A percentile compares a stretch with the other conserved stretches of the same genome.
These are phyloP conservation scores for Nanger granti DNA, from an alignment of 2,113 vertebrate genomes.

Conservation along the genomic window DNA sequence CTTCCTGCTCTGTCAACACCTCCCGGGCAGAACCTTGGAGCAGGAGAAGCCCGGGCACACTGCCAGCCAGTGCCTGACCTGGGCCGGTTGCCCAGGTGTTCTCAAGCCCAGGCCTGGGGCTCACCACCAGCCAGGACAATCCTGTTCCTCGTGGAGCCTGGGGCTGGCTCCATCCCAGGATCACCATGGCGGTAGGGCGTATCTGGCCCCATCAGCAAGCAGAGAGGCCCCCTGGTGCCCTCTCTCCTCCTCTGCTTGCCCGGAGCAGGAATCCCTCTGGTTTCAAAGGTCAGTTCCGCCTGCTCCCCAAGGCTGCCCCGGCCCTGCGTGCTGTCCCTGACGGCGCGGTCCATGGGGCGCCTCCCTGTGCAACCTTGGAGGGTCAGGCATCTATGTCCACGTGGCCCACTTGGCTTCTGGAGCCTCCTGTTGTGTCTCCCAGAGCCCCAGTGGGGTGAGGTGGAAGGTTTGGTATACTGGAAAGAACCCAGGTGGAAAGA, in stretches of 20 bases:
- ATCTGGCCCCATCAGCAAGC: not conserved
- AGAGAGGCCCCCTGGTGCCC: not conserved
- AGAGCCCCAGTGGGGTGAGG: not conserved
- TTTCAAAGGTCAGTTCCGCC: not conserved
- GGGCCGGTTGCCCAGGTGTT: not conserved
- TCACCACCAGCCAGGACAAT: not conserved
- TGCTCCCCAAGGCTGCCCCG: rapidly evolving
- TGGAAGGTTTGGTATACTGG: not conserved
- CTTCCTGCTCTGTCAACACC: not conserved
- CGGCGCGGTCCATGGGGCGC: rapidly evolving
- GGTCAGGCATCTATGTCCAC: not conserved
- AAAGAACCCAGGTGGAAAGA: not conserved
- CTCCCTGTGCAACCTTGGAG: rapidly evolving
- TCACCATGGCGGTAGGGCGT: no score
- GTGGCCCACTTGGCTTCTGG: not conserved
- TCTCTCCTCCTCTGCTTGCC: no score
- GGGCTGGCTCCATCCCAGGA: not conserved
- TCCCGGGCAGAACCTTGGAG: not conserved
- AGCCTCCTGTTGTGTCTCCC: not conserved
- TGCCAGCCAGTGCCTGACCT: not conserved
- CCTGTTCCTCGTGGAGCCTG: not conserved
- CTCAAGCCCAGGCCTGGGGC: not conserved
- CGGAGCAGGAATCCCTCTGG: not conserved
- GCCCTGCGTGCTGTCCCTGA: not conserved
- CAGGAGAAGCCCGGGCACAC: not conserved